A percentile compares a stretch with the other conserved stretches of the same genome.
These are phyloP conservation scores for Zalophus californianus DNA, from an alignment of 2,797 vertebrate genomes.

Conservation along the genomic window DNA sequence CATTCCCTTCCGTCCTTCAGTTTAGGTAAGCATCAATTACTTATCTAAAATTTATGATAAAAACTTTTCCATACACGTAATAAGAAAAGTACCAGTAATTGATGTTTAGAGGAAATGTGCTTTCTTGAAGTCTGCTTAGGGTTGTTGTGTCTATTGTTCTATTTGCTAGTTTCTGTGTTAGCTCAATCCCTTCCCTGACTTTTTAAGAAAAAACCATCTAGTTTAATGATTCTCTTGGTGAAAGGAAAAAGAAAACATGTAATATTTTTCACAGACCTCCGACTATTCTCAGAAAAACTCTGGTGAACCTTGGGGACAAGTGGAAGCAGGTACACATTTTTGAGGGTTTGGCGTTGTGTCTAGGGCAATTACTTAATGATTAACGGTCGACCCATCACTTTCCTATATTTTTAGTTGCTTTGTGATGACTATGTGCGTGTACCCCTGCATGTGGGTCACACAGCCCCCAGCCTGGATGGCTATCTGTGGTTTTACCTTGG, in stretches of 20 bases:
- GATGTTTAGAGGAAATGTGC: not conserved
- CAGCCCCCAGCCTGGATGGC: not conserved
- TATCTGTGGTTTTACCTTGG: not conserved
- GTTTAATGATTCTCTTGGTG: not conserved
- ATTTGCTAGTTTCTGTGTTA: not conserved
- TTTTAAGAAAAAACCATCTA: not conserved
- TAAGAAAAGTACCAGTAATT: not conserved
- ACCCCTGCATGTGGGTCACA: not conserved
- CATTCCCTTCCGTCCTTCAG: not conserved
- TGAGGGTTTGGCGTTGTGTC: not conserved
- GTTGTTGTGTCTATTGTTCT: not conserved
- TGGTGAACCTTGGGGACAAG: not conserved
- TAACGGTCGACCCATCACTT: not conserved
- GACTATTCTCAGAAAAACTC: not conserved
- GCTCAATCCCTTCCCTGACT: not conserved
- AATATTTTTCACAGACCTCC: not conserved
- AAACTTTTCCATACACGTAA: not conserved
- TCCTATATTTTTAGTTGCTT: not conserved
- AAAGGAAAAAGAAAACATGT: not conserved
- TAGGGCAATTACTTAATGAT: not conserved
- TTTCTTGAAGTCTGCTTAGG: not conserved
- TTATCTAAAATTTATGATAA: not conserved
- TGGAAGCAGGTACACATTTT: not conserved
- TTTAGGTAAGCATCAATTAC: conserved; percentile 57
- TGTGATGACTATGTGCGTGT: not conserved